These are phyloP conservation scores for Piprites chloris DNA, from an alignment of 2,113 vertebrate genomes.

Conservation along the genomic window DNA sequence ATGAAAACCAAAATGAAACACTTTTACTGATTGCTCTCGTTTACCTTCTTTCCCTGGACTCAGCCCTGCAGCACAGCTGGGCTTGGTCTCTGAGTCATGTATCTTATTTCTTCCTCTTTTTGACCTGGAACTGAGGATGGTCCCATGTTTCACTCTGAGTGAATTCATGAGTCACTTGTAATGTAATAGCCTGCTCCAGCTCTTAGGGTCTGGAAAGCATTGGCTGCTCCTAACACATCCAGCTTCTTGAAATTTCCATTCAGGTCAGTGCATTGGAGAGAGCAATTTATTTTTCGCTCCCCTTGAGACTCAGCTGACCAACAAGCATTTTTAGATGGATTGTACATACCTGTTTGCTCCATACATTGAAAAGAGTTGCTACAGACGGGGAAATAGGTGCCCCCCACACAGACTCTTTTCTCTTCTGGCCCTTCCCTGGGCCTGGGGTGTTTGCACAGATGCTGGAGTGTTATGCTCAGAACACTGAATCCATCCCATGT, in stretches of 20 bases:
- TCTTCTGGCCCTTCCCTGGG: not conserved
- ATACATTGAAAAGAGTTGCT: not conserved
- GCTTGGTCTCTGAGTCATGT: not conserved
- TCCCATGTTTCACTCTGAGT: not conserved
- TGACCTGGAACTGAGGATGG: not conserved
- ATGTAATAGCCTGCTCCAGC: not conserved
- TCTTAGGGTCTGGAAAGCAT: not conserved
- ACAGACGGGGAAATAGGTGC: not conserved
- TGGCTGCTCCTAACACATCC: not conserved
- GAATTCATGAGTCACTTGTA: not conserved
- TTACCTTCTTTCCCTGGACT: not conserved
- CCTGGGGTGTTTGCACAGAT: not conserved
- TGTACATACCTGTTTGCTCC: not conserved
- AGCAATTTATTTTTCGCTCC: not conserved
- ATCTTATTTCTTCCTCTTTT: not conserved
- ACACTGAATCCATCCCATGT: not conserved
- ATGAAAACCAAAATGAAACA: not conserved
- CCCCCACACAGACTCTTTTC: not conserved
- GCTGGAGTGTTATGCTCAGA: rapidly evolving
- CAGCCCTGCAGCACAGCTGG: not conserved
- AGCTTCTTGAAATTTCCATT: not conserved
- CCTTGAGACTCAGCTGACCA: not conserved
- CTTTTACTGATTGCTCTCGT: not conserved
- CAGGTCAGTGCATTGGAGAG: not conserved
- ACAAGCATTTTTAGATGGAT: not conserved